Evolutionary conservation across 2,888 invertebrate genomes (phyloP).

Genomic region (Athripsodes cinereus): DNA sequence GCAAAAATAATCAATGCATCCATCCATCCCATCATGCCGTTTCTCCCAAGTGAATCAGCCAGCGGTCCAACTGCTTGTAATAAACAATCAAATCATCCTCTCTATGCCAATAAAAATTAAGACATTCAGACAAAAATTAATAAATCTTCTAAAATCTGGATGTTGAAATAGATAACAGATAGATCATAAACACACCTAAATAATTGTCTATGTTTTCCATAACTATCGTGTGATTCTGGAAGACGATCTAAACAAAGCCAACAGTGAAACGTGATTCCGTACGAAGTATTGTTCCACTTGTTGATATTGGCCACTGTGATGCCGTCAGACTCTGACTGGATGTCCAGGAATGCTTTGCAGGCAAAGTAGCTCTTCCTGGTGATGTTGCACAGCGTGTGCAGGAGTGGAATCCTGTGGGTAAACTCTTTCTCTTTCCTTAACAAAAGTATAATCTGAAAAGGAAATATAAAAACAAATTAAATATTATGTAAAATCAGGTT

Average conservation of each 20-base stretch:
- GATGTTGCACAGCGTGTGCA: constrained; percentile 26
- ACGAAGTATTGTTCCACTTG: constrained; percentile 51
- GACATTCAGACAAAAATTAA: too few species aligned
- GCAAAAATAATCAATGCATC: too few species aligned
- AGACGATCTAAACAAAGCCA: constrained; percentile 47
- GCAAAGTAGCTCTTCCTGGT: constrained; percentile 28
- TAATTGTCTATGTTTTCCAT: constrained; percentile 42
- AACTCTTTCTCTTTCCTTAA: constrained; percentile 35
- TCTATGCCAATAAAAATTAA: too few species aligned
- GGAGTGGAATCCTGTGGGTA: constrained; percentile 22
- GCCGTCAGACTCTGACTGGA: constrained; percentile 43
- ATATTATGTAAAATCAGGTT: too few species aligned
- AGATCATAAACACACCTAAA: constrained; percentile 30
- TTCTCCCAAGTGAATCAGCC: too few species aligned
- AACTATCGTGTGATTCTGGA: constrained; percentile 24
- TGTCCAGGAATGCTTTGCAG: constrained; percentile 48
- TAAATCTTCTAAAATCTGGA: too few species aligned
- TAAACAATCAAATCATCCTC: too few species aligned
- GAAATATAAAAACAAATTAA: neutral
- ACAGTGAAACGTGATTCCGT: constrained; percentile 54
- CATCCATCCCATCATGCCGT: too few species aligned
- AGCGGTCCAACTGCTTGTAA: too few species aligned
- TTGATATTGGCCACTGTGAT: constrained; percentile 50
- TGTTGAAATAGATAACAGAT: too few species aligned
- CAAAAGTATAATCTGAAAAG: constrained; percentile 31